These are phyloP conservation scores for Mythimna lalbum DNA, from an alignment of 2,888 invertebrate species.

Conservation along the genomic window DNA sequence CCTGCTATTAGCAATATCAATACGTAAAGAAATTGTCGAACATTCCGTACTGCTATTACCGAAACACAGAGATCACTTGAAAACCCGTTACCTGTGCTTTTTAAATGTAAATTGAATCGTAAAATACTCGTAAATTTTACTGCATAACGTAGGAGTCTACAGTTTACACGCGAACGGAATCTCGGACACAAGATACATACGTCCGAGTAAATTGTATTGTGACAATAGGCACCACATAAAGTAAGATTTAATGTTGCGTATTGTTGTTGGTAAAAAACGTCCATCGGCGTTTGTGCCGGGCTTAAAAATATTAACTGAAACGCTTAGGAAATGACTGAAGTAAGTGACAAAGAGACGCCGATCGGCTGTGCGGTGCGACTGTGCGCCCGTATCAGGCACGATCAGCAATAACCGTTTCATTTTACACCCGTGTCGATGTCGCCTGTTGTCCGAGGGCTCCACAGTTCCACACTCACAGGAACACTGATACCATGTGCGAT, in stretches of 20 bases:
- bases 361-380: slow-evolving; percentile 30
- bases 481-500: slow-evolving; percentile 72
- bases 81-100: slow-evolving; percentile 78
- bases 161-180: slow-evolving; percentile 66
- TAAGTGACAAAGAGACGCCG: slow-evolving; percentile 46
- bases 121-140: slow-evolving; percentile 80
- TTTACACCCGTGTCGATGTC: slow-evolving; percentile 63
- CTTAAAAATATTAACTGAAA: slow-evolving; percentile 5
- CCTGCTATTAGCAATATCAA: slow-evolving; percentile 44
- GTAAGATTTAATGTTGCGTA: slow-evolving; percentile 33
- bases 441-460: slow-evolving; percentile 50
- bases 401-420: slow-evolving; percentile 71
- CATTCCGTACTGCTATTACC: slow-evolving; percentile 69
- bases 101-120: slow-evolving; percentile 84
- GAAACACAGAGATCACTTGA: slow-evolving; percentile 75
- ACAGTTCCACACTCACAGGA: slow-evolving; percentile 63
- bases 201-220: slow-evolving; percentile 54
- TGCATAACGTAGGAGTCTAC: slow-evolving; percentile 73
- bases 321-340: slow-evolving; percentile 32
- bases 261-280: slow-evolving; percentile 19
- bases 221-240: slow-evolving; percentile 63
- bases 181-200: slow-evolving; percentile 49
- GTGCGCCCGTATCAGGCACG: slow-evolving; percentile 62
- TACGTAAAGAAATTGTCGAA: slow-evolving; percentile 66
- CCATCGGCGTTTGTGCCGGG: neutral